Evolutionary conservation across 2,113 vertebrate species (phyloP).

Genomic region (pig (Sus scrofa)): DNA sequence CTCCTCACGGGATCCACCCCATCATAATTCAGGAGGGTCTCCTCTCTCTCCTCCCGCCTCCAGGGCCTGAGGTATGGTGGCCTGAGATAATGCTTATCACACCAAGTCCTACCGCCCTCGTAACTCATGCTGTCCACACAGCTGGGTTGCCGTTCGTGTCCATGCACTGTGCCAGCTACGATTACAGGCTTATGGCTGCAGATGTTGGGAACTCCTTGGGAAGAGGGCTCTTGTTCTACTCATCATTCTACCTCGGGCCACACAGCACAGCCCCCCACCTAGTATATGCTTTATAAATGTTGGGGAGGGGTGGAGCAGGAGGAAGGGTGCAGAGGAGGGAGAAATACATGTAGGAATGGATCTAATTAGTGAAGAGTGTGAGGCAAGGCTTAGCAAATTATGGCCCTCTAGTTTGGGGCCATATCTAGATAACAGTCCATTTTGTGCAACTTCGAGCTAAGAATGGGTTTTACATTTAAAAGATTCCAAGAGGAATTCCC

Average conservation of each 20-base stretch:
- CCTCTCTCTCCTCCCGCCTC: neutral
- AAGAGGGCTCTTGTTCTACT: neutral
- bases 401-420: neutral
- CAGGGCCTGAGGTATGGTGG: neutral
- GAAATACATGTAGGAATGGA: neutral
- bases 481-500: neutral
- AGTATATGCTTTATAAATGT: neutral
- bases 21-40: too few species aligned
- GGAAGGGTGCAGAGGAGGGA: neutral
- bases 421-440: neutral
- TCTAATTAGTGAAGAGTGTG: neutral
- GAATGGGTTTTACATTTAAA: neutral
- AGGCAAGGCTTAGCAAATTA: neutral
- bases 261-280: neutral
- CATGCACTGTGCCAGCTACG: neutral
- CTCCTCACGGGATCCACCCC: neutral
- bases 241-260: neutral
- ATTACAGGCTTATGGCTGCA: neutral
- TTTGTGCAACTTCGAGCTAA: neutral
- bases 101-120: neutral
- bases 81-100: neutral
- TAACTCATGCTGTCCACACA: too few species aligned
- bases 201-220: neutral
- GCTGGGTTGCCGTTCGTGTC: neutral
- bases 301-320: neutral